phyloP scores from a whole-genome alignment of 2,113 vertebrate species.

The Arenaria interpres region DNA sequence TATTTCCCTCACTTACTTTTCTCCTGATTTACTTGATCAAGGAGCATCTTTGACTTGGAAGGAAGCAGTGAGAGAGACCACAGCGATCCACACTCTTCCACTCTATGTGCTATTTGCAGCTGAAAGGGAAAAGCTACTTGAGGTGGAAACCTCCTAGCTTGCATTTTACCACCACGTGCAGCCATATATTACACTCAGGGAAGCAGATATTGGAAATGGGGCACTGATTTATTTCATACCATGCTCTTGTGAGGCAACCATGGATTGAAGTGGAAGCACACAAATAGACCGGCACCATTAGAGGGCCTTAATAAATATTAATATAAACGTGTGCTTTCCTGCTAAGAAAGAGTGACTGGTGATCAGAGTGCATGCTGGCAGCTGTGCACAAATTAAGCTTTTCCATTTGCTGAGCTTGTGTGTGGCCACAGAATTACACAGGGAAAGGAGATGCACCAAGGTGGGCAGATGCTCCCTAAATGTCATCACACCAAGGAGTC shows the following conservation, averaged over 20 bases:
- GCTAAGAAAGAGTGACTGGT: not conserved
- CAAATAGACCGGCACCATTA: not conserved
- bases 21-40: not conserved
- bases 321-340: not conserved
- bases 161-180: not conserved
- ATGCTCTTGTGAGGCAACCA: not conserved
- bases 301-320: slow-evolving; percentile 38
- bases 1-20: not conserved
- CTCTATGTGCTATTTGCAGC: not conserved
- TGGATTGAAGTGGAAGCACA: not conserved
- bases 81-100: not conserved
- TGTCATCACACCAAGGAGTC: not conserved
- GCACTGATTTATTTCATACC: not conserved
- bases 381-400: not conserved
- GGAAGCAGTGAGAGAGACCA: not conserved
- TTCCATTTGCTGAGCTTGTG: not conserved
- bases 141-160: not conserved
- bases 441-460: not conserved
- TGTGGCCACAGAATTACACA: not conserved
- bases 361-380: not conserved
- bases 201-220: not conserved
- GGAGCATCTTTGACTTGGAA: not conserved
- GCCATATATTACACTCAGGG: not conserved
- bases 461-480: not conserved
- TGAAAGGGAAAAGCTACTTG: not conserved